Evolutionary conservation across 1,140 invertebrate genomes (phyloP), one percentile per base, ranked within the genome.

Genomic region (Drosophila pseudoobscura): DNA sequence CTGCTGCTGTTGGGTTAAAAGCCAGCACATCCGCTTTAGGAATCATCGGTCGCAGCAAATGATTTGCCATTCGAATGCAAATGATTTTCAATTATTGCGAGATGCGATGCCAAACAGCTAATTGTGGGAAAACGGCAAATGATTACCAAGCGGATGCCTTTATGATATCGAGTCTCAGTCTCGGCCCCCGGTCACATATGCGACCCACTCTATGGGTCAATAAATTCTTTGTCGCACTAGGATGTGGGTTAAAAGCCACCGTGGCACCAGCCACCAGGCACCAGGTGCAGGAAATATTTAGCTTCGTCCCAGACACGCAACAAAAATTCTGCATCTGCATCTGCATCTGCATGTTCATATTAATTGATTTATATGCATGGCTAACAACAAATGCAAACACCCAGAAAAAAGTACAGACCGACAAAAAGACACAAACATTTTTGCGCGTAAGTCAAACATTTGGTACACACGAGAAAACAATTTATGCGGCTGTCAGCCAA

Each of bases 381-480:
- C 43, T 64, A 58, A 39, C 41, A 47, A 60, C 56, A 69, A 53
- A 73, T 35, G 53, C 46, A 56, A 64, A 73, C 56, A 35, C 24
- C 20, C 3, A 45, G 46, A 26, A 41, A 69, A 53, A 60, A 6
- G 60, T 54, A 56, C 49, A 58, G 45, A 58, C 44, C 54, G 26
- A 49, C 13, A 22, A 31, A 63, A 20, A 54, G 39, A 50, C 65
- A 66, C 76, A 66, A 69, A 70, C 77, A 79, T 78, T 78, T 78
- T 78, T 77, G 73, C 70, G 83, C 82, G 78, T 88, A 88, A 87
- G 83, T 82, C 82, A 88, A 88, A 83, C 66, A 87, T 88, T 39
- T 87, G 82, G 82, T 83, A 82, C 78, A 83, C 82, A 88, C 76
- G 78, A 60, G 83, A 87, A 88, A 87, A 83, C 83, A 88, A 87